Evolutionary conservation across 2,113 vertebrate species (phyloP).

Genomic region (Anguilla rostrata): DNA sequence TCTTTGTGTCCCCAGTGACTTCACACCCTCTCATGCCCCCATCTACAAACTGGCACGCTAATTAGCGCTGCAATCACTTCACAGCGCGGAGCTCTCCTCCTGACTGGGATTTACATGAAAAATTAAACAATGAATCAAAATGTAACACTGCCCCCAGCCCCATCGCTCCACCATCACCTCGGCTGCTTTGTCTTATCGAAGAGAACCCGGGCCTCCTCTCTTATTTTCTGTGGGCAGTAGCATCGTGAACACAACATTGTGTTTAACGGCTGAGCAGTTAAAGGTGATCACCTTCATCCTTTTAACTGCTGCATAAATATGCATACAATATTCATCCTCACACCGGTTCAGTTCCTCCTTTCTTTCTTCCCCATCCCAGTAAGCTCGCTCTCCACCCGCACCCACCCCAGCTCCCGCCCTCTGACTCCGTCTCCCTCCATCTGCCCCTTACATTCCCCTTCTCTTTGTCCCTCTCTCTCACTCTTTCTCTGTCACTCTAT

Average conservation of each 20-base stretch:
- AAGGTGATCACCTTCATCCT: neutral
- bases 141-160: neutral
- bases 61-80: constrained; percentile 9
- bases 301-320: constrained; percentile 4
- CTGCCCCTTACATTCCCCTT: neutral
- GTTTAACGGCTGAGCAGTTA: neutral
- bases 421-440: neutral
- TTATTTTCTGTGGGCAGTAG: neutral
- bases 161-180: neutral
- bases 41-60: constrained; percentile 5
- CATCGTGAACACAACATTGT: neutral
- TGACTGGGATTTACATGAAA: constrained; percentile 23
- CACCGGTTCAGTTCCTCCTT: neutral
- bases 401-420: neutral
- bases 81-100: neutral
- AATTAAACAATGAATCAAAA: constrained; percentile 17
- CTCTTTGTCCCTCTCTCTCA: constrained; percentile 5
- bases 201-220: neutral
- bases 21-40: constrained; percentile 6
- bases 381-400: neutral
- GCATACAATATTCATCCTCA: neutral
- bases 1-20: constrained; percentile 9
- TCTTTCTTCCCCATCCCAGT: neutral
- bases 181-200: neutral
- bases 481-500: neutral